Base-by-base conservation (phyloP, 2,797 vertebrate species). In the Morelia viridis region DNA sequence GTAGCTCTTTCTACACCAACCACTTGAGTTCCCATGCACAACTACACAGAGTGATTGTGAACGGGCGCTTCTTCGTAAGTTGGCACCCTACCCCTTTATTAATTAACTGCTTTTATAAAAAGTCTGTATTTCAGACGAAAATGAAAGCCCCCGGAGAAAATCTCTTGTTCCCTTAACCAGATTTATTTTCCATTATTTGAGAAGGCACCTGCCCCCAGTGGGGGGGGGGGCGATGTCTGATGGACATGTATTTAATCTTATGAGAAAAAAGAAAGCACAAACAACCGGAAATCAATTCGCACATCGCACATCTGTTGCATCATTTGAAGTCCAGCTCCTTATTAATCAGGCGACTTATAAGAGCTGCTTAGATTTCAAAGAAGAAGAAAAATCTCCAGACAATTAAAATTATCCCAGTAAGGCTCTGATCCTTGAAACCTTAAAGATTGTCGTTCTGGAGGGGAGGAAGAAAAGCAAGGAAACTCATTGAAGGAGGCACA, bases 301-400 rank as follows among this genome's bases (percentile, higher is more conserved):
- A 86, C 93, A 58, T 12, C 80, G 17, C 90, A 84, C 96, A 97
- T 97, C 96, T 97, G 96, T 97, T 96, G 95, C 95, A 60, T 91
- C 0, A 57, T 95, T 93, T 19, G 91, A 61, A 96, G 84, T 94
- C 68, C 88, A 0, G 84, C 85, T 94, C 92, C 88, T 86, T 92
- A 92, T 92, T 92, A 90, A 90, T 57, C 64, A 50, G 71, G 61
- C 53, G 87, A 64, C 68, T 90, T 90, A 90, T 64, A 84, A 87
- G 64, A 31, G 84, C 64, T 87, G 50, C 56, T 80, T 87, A 76
- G 83, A 62, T 86, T 90, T 86, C 35, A 46, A 56, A 88, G 41
- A 50, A 61, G 88, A 71, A 89, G 88, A 71, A 87, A 92, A 92
- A n/a, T 83, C 64, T 90, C 83, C 0, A 92, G 89, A 92, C 92